Evolutionary conservation across 2,888 invertebrate species (phyloP), one percentile per base, ranked within the genome.

Genomic region (Tetrapedia diversipes): DNA sequence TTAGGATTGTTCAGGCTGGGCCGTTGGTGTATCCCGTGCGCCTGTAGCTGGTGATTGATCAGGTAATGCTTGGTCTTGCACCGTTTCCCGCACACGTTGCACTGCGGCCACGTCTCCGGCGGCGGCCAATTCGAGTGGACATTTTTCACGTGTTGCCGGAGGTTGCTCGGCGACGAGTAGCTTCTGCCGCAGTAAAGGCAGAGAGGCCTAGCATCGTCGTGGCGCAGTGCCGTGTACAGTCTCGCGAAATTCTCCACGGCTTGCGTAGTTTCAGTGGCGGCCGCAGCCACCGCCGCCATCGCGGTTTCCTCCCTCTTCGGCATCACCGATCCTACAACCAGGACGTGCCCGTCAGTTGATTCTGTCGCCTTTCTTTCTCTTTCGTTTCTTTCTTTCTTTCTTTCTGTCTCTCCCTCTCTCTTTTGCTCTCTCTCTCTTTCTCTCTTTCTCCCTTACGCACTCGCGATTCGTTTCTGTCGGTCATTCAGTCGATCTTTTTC

Each of bases 51-150:
- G 92, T 95, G 95, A 92, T 95, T 95, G 93, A 95, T 95, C 90
- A 95, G 94, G 92, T 95, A 95, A 92, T 95, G 95, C 92, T 95
- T 95, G 88, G 95, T 95, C 93, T 95, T 95, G 93, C 95, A 95
- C 91, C 94, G 94, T 92, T 95, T 95, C 89, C 95, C 95, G 93
- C 95, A 95, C 90, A 95, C 94, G 91, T 94, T 94, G 92, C 95
- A 95, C 89, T 94, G 94, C 90, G 94, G 94, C 95, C 95, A 95
- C 91, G 94, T 94, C 91, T 95, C 95, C 89, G 94, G 94, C 89
- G 95, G 94, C 87, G 95, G 94, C 90, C 91, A 90, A 92, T 94
- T 94, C 91, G 94, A 94, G 93, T 95, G 95, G 91, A 95, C 95
- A 92, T 95, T 95, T 92, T 95, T 95, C 92, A 95, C 94, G 92